Evolutionary conservation across 2,113 vertebrate genomes (phyloP).

Genomic region (Ovis aries): DNA sequence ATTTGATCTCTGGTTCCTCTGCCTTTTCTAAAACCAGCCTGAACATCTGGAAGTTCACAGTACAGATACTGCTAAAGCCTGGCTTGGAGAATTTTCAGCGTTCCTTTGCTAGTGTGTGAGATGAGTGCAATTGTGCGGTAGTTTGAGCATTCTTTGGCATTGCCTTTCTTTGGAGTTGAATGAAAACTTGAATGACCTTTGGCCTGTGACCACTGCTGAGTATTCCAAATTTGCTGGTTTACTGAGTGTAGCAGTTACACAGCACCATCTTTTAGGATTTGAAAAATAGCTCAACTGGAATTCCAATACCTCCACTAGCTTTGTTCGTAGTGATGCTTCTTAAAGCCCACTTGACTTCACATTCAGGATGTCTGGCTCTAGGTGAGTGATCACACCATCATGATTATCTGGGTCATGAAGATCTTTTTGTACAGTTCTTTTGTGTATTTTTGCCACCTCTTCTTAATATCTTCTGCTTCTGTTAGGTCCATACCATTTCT

Average conservation of each 20-base stretch:
- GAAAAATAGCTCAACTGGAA: background rate
- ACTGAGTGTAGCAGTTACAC: background rate
- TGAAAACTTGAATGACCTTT: background rate
- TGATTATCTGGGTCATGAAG: background rate
- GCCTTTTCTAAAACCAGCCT: background rate
- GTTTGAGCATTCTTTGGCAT: background rate
- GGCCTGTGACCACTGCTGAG: background rate
- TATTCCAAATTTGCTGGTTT: background rate
- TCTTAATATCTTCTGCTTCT: background rate
- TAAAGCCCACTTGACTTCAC: background rate
- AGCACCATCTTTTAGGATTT: background rate
- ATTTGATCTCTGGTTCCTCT: background rate
- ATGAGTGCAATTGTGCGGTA: background rate
- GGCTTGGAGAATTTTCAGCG: background rate
- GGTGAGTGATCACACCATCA: background rate
- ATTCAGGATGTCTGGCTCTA: background rate
- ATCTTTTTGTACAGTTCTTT: background rate
- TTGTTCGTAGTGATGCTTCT: background rate
- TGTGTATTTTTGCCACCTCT: background rate
- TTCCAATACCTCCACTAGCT: background rate
- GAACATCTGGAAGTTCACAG: background rate
- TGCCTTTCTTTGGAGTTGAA: background rate
- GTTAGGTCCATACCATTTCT: background rate
- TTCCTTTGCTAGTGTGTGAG: background rate
- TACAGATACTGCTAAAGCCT: background rate